A percentile compares a stretch with the other conserved stretches of the same genome.
Evolutionary conservation across 2,113 vertebrate species (phyloP).

Genomic region (Macaca mulatta): DNA sequence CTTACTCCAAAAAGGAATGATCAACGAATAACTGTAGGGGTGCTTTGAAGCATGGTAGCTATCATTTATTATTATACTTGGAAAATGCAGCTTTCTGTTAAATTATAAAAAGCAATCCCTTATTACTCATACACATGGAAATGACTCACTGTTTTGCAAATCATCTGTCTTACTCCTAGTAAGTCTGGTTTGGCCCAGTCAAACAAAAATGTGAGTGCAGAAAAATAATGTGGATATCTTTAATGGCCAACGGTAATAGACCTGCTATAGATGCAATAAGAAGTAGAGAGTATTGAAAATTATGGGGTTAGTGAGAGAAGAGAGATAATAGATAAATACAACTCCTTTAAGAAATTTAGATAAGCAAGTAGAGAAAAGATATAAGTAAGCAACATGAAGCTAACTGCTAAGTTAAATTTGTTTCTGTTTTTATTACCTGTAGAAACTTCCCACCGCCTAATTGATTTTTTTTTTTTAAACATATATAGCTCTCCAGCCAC

Average conservation of each 20-base stretch:
- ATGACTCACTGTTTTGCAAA: constrained; percentile 39
- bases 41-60: neutral
- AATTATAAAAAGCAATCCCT: constrained; percentile 37
- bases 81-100: constrained; percentile 1
- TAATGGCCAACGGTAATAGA: neutral
- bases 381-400: neutral
- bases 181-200: constrained; percentile 3
- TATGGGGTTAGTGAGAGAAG: neutral
- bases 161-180: constrained; percentile 39
- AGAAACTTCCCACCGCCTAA: neutral
- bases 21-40: neutral
- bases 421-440: neutral
- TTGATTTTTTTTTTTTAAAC: neutral
- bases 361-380: neutral
- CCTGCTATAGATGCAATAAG: neutral
- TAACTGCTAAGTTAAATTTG: neutral
- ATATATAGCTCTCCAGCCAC: neutral
- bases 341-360: neutral
- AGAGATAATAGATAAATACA: neutral
- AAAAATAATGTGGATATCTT: constrained; percentile 13
- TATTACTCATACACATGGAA: constrained; percentile 21
- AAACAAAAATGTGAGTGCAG: constrained; percentile 22
- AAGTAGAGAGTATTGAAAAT: neutral
- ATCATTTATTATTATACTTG: neutral
- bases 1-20: constrained; percentile 2